phyloP scores from a whole-genome alignment of 2,113 vertebrate genomes.

The Rhombomys opimus region DNA sequence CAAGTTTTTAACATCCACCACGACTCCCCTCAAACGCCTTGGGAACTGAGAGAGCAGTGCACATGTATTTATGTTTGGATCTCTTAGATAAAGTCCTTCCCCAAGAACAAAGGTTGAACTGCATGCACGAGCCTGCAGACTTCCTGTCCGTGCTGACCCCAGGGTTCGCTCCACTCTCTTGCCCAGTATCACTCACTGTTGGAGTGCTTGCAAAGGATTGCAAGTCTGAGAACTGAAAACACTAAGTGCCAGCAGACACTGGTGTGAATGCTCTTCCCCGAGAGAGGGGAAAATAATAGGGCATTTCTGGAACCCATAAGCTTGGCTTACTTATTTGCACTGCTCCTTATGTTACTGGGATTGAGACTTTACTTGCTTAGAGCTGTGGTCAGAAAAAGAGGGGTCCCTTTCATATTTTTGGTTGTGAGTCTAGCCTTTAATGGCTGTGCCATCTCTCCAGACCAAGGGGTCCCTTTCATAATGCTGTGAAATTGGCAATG shows the following conservation, averaged over 20 bases:
- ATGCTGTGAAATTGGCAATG: background rate
- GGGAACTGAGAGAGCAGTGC: slow-evolving; percentile 39
- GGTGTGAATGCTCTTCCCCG: background rate
- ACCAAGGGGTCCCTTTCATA: background rate
- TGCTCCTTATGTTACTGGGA: background rate
- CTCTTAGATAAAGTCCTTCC: slow-evolving; percentile 10
- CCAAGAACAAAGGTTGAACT: slow-evolving; percentile 21
- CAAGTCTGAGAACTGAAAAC: background rate
- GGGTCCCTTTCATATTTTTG: background rate
- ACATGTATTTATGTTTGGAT: slow-evolving; percentile 41
- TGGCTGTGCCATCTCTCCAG: no score
- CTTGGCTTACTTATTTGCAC: background rate
- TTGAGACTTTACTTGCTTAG: slow-evolving; percentile 7
- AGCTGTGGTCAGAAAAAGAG: background rate
- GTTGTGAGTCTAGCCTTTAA: no score
- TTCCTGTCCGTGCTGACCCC: background rate
- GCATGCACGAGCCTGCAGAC: background rate
- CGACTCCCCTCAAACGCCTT: background rate
- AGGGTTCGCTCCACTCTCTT: background rate
- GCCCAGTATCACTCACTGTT: background rate
- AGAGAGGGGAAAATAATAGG: background rate
- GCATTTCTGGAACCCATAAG: slow-evolving; percentile 35
- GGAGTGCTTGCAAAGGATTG: background rate
- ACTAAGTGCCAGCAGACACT: background rate
- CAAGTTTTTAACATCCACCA: slow-evolving; percentile 49